phyloP scores from a whole-genome alignment of 1,140 invertebrate genomes.

The Paramacrobiotus metropolitanus region DNA sequence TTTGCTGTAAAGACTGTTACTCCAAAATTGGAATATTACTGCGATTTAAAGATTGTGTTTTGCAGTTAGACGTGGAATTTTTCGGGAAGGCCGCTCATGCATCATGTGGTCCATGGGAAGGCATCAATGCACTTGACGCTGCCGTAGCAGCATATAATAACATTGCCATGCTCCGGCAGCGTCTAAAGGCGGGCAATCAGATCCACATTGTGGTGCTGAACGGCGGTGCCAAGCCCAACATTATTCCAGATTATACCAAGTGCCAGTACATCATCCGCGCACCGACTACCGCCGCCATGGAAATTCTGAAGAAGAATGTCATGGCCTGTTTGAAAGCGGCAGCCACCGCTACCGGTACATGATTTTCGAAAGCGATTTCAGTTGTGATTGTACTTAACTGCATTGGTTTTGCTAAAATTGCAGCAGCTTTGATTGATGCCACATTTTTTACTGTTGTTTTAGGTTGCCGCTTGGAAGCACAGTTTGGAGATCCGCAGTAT shows the following conservation, averaged over 20 bases:
- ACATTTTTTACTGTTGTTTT: too few relatives aligned
- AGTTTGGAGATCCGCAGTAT: background rate
- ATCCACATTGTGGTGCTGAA: constrained; percentile 13
- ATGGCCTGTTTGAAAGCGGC: background rate
- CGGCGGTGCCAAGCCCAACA: background rate
- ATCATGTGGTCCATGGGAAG: constrained; percentile 13
- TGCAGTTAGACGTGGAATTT: background rate
- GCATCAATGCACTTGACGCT: constrained; percentile 16
- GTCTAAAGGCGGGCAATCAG: constrained; percentile 13
- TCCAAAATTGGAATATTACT: too few relatives aligned
- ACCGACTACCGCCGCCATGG: background rate
- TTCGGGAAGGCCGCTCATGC: background rate
- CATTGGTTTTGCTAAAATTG: background rate
- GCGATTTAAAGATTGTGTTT: too few relatives aligned
- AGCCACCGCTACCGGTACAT: background rate
- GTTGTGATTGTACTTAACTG: too few relatives aligned
- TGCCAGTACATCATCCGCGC: background rate
- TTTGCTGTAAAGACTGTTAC: too few relatives aligned
- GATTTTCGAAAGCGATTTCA: background rate
- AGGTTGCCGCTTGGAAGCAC: background rate
- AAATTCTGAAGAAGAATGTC: background rate
- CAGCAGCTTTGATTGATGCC: too few relatives aligned
- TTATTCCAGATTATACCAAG: background rate
- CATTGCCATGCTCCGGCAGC: constrained; percentile 14
- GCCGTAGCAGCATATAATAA: constrained; percentile 14